Evolutionary conservation across 2,888 invertebrate species (phyloP).

Genomic region (Synergus gifuensis): DNA sequence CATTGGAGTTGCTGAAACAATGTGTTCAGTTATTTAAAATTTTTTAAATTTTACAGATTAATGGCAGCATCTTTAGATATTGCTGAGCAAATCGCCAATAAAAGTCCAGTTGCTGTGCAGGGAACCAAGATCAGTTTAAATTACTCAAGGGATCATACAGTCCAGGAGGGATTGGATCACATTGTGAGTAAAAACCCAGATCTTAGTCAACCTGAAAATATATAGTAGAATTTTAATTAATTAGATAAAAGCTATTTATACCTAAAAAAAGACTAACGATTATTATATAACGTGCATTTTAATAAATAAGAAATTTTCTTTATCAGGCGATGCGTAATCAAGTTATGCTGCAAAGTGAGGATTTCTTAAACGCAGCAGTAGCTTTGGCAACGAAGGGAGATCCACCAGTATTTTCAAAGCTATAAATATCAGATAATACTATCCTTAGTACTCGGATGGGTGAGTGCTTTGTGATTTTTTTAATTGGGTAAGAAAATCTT

Average conservation of each 20-base stretch:
- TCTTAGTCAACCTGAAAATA: not conserved
- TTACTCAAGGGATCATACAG: conserved; percentile 93
- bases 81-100: conserved; percentile 89
- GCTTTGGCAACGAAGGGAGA: conserved; percentile 86
- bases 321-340: conserved; percentile 90
- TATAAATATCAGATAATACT: conserved; percentile 77
- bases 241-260: no score
- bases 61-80: conserved; percentile 85
- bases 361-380: conserved; percentile 88
- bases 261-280: not conserved
- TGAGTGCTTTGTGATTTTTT: not conserved
- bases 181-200: conserved; percentile 83
- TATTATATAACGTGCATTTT: not conserved
- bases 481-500: not conserved
- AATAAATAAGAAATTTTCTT: conserved; percentile 51
- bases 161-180: conserved; percentile 92
- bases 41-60: conserved; percentile 79
- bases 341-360: conserved; percentile 94
- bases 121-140: conserved; percentile 90
- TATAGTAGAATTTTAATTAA: not conserved
- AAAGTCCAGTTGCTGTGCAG: conserved; percentile 97
- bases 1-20: not conserved
- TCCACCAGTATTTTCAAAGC: conserved; percentile 88
- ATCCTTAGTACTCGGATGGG: no score
- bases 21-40: conserved; percentile 23